Evolutionary conservation across 2,888 invertebrate species (phyloP), one percentile per base, ranked within the genome.

Genomic region (Dromius quadrimaculatus): DNA sequence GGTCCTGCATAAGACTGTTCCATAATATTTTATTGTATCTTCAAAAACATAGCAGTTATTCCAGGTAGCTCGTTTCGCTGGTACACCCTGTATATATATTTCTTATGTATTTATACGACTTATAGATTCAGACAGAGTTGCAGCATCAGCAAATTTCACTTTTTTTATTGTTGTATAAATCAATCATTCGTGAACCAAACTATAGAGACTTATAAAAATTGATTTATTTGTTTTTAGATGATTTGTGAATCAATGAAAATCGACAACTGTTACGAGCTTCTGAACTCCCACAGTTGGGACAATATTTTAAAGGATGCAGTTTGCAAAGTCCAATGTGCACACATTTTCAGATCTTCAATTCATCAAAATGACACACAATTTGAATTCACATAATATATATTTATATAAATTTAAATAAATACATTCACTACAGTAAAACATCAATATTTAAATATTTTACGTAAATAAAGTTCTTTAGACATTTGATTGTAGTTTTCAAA

Each of bases 281-380:
- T 83, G 0, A 76, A 79, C 59, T 76, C 78, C 5, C 84, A 81
- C 76, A 80, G 79, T 63, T 80, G 81, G 57, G 79, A 80, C 36
- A 82, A 81, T 19, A 82, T 85, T 22, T 76, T 84, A 17, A 77
- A 77, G 3, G 85, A 85, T 74, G 81, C 83, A 73, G 83, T 84
- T 1, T 85, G 85, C 75, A 84, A 84, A 77, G 84, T 85, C 15
- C 85, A 85, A 74, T 85, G 85, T 76, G 83, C 84, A 19, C 84
- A 82, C 76, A 81, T 83, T 9, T 54, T 54, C 13, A 54, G 50
- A 15, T 54, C 50, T 13, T 23, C 28, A 28, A 15, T 47, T 36
- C 8, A 41, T 41, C 41, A 15, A 54, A 54, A 65, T 22, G 47
- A 43, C 23, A 70, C 70, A 47, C 11, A n/a, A n/a, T 45, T 36